A percentile compares a stretch with the other conserved stretches of the same genome.
Evolutionary conservation across 2,888 invertebrate species (phyloP).

Genomic region (Tholera decimalis): DNA sequence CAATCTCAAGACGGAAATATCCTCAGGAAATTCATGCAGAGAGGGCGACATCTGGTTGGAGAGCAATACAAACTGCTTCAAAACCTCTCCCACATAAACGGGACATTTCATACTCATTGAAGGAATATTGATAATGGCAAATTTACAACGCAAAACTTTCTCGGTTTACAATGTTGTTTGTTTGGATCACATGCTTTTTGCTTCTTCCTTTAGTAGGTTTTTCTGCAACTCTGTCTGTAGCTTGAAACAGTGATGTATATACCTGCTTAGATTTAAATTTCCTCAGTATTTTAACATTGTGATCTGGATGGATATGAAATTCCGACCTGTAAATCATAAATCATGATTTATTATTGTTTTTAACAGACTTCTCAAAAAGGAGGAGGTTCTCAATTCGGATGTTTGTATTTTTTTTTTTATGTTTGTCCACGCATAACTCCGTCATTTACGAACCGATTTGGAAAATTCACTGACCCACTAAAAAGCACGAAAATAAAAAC

Average conservation of each 20-base stretch:
- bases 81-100: not conserved
- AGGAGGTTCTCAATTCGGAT: too few relatives aligned
- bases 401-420: too few relatives aligned
- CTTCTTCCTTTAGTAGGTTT: slow-evolving; percentile 5
- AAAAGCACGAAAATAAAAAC: too few relatives aligned
- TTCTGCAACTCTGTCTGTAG: slow-evolving; percentile 35
- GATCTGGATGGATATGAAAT: slow-evolving; percentile 71
- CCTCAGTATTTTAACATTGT: slow-evolving; percentile 73
- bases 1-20: too few relatives aligned
- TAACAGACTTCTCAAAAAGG: too few relatives aligned
- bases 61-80: too few relatives aligned
- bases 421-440: too few relatives aligned
- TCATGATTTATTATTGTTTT: not conserved
- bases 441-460: too few relatives aligned
- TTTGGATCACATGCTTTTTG: slow-evolving; percentile 13
- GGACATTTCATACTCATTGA: not conserved
- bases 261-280: slow-evolving; percentile 66
- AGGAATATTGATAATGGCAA: not conserved
- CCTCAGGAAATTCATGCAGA: too few relatives aligned
- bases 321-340: slow-evolving; percentile 71
- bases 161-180: not conserved
- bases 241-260: slow-evolving; percentile 58
- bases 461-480: too few relatives aligned
- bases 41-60: too few relatives aligned
- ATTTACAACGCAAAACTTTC: not conserved